Conservation (phyloP, 2,888 invertebrate species). For the Parnassius orleans region DNA sequence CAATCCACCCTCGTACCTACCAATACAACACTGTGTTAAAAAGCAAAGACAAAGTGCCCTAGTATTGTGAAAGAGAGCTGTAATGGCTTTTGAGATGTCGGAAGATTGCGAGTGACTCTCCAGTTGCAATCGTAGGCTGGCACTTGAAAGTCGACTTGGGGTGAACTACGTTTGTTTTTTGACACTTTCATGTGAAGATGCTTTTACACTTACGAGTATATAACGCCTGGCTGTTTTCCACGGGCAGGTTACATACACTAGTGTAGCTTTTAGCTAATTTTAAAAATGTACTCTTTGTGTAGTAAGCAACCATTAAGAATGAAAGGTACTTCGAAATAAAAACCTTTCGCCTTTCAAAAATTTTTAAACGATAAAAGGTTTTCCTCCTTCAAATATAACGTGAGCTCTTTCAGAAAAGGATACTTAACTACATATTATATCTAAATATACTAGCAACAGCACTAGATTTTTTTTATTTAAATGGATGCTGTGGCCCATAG, state of each 20-base stretch:
- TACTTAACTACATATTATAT: no score
- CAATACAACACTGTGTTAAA: not conserved
- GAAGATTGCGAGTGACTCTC: slow-evolving; percentile 33
- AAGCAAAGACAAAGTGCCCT: slow-evolving; percentile 33
- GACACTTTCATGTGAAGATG: slow-evolving; percentile 20
- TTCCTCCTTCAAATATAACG: no score
- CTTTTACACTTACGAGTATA: slow-evolving; percentile 14
- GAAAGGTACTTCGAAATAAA: no score
- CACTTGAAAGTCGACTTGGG: slow-evolving; percentile 22
- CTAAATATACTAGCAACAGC: no score
- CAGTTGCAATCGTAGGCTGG: slow-evolving; percentile 35
- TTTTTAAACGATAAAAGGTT: not conserved
- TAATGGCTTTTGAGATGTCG: slow-evolving; percentile 42
- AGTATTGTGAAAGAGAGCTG: slow-evolving; percentile 36
- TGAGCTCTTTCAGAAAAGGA: no score
- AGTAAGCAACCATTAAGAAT: not conserved
- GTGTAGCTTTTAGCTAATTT: slow-evolving; percentile 23
- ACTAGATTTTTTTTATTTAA: no score
- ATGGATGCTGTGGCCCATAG: no score
- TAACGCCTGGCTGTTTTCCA: not conserved
- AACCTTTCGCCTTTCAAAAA: not conserved
- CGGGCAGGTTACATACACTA: slow-evolving; percentile 5
- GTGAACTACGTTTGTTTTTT: slow-evolving; percentile 27
- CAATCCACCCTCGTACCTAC: no score
- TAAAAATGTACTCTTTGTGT: not conserved